Conservation (phyloP, 2,888 invertebrate species). For the Lathronympha strigana region DNA sequence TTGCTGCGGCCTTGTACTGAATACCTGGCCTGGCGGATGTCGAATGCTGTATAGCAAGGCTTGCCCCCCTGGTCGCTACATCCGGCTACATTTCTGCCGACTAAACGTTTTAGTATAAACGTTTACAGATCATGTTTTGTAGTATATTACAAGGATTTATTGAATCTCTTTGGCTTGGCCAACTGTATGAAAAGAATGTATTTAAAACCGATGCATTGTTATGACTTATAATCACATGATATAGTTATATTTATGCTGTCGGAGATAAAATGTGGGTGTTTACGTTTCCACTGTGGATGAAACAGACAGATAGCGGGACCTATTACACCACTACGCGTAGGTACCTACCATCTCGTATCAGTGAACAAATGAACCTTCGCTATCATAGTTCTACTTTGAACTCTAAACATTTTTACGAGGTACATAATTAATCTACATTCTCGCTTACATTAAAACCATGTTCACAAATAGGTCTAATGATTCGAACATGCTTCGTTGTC, state of each 20-base stretch:
- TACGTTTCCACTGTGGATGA: slow-evolving; percentile 17
- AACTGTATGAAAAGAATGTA: slow-evolving; percentile 2
- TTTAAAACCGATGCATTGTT: slow-evolving; percentile 1
- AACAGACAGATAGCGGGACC: slow-evolving; percentile 10
- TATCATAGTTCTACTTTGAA: slow-evolving; percentile 16
- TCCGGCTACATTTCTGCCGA: slow-evolving; percentile 38
- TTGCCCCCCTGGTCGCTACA: slow-evolving; percentile 36
- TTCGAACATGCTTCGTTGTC: neutral
- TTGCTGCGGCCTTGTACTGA: slow-evolving; percentile 55
- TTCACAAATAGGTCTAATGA: neutral
- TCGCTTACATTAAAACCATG: neutral
- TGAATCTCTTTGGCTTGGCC: neutral
- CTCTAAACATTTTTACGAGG: slow-evolving; percentile 6
- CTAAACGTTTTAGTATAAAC: slow-evolving; percentile 9
- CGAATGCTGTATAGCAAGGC: slow-evolving; percentile 52
- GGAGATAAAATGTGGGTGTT: slow-evolving; percentile 26
- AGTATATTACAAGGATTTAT: neutral
- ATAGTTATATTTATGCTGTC: slow-evolving; percentile 1
- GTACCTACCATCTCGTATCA: slow-evolving; percentile 6
- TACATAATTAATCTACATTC: neutral
- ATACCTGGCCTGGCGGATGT: slow-evolving; percentile 55
- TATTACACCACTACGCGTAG: slow-evolving; percentile 11
- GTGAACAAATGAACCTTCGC: slow-evolving; percentile 6
- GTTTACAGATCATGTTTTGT: slow-evolving; percentile 8
- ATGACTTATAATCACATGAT: slow-evolving; percentile 9